Percentiles rank a stretch among this genome's conserved stretches.
phyloP scores from a whole-genome alignment of 30 jellyfish, hydroid and myxozoan genomes.

The Hydractinia echinata region DNA sequence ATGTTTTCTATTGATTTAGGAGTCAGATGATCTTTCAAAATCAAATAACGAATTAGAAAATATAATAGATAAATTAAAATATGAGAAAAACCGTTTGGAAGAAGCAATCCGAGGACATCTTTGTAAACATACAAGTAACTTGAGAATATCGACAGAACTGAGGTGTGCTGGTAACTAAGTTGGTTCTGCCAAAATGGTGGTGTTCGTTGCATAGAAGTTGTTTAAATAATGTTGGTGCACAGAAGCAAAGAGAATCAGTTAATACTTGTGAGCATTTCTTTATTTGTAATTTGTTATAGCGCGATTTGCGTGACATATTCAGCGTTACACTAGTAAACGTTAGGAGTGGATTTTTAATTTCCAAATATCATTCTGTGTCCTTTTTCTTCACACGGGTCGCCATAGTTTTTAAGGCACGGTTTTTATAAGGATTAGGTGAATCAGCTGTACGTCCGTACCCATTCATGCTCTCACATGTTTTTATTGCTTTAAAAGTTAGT shows the following conservation, averaged over 20 bases:
- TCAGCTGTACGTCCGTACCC: no score
- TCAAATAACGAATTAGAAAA: constrained; percentile 66
- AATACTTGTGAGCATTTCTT: no score
- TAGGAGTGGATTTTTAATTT: no score
- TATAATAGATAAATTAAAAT: constrained; percentile 57
- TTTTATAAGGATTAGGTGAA: no score
- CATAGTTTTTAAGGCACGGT: no score
- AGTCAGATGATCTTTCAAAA: constrained; percentile 73
- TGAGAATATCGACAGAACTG: not conserved
- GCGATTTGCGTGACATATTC: no score
- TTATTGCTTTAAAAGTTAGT: no score
- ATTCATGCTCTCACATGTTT: no score
- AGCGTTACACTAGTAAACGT: no score
- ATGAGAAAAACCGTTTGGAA: constrained; percentile 65
- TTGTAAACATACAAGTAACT: constrained; percentile 30
- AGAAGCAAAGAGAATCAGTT: not conserved
- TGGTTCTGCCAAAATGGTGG: not conserved
- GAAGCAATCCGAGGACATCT: constrained; percentile 80
- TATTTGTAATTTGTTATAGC: no score
- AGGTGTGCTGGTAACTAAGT: constrained; percentile 1
- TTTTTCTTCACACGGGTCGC: no score
- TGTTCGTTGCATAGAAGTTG: not conserved
- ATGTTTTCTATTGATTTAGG: constrained; percentile 32
- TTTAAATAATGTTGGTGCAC: not conserved
- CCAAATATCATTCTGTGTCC: no score